These are phyloP conservation scores for Synchiropus splendidus DNA, from an alignment of 2,113 vertebrate species.

Conservation along the genomic window DNA sequence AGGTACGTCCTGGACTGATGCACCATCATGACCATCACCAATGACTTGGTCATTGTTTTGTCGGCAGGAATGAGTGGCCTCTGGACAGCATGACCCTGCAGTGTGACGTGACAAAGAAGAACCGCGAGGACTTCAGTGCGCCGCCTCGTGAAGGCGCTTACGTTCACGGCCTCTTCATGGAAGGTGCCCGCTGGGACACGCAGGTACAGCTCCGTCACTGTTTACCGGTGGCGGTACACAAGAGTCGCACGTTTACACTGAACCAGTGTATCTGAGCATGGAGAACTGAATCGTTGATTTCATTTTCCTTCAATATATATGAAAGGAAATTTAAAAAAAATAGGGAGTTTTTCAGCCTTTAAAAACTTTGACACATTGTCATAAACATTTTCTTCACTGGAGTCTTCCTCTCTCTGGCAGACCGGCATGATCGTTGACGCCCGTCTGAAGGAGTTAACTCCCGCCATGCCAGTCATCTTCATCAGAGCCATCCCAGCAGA, in stretches of 20 bases:
- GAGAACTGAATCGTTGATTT: too few species aligned
- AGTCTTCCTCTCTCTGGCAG: slow-evolving; percentile 49
- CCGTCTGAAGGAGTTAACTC: slow-evolving; percentile 82
- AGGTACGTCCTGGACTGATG: slow-evolving; percentile 48
- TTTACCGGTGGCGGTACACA: too few species aligned
- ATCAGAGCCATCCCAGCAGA: slow-evolving; percentile 78
- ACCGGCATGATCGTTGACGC: slow-evolving; percentile 74
- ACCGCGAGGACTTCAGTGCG: slow-evolving; percentile 74
- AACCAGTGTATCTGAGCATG: too few species aligned
- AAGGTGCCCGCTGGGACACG: slow-evolving; percentile 84
- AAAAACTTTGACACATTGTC: too few species aligned
- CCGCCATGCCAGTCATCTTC: slow-evolving; percentile 81
- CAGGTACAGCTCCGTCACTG: slow-evolving; percentile 66
- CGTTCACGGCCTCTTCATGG: slow-evolving; percentile 85
- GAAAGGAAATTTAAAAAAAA: too few species aligned
- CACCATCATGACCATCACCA: too few species aligned
- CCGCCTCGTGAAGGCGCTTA: slow-evolving; percentile 85
- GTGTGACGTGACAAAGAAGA: slow-evolving; percentile 89
- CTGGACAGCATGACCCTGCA: slow-evolving; percentile 86
- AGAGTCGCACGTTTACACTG: too few species aligned
- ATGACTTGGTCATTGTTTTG: background rate
- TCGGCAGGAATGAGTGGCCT: slow-evolving; percentile 77
- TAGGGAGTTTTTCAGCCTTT: too few species aligned
- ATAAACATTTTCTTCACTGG: slow-evolving; percentile 1
- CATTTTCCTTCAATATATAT: too few species aligned